Base-by-base conservation (phyloP, 1,140 invertebrate species). In the Ericerus pela region DNA sequence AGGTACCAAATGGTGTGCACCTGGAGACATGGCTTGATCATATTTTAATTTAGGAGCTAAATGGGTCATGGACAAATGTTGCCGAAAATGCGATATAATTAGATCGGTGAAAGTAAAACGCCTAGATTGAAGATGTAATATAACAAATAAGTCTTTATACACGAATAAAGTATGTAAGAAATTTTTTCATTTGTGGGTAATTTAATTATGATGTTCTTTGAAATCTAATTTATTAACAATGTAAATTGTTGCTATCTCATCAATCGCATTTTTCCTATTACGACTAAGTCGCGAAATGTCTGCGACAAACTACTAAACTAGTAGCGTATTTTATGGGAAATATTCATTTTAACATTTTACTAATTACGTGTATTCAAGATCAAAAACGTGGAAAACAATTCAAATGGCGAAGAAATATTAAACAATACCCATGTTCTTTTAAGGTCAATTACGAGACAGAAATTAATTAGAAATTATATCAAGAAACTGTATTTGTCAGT, bases 1-100 rank as follows among this genome's bases (percentile, higher is more conserved):
- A 90, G 86, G 86, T 37, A 90, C 86, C 37, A 89, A 89, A 69
- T 90, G 87, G 88, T 91, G 88, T 64, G 88, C 87, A 1, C 79
- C 82, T 0, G 86, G 86, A 1, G 86, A 90, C 65, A 79, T 89
- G 54, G 87, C 88, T 1, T 71, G 75, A n/a, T 77, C 77, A 62
- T 90, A 89, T 69, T 82, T 82, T 66, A 85, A 91, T 67, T 72
- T 91, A 43, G 88, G 88, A 22, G 68, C 73, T 0, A 78, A 84
- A 62, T 70, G 73, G 30, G 70, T 73, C 18, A 76, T 89, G 54
- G 88, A 91, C 68, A 78, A 79, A 58, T 92, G 88, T 68, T 92
- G 88, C 67, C 73, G 88, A 43, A 79, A 78, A 2, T 88, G 92
- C 67, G 88, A 92, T 71, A 74, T 90, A 29, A 74, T n/a, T n/a